Base-by-base conservation (phyloP, 2,888 invertebrate genomes). In the Thymelicus lineola region DNA sequence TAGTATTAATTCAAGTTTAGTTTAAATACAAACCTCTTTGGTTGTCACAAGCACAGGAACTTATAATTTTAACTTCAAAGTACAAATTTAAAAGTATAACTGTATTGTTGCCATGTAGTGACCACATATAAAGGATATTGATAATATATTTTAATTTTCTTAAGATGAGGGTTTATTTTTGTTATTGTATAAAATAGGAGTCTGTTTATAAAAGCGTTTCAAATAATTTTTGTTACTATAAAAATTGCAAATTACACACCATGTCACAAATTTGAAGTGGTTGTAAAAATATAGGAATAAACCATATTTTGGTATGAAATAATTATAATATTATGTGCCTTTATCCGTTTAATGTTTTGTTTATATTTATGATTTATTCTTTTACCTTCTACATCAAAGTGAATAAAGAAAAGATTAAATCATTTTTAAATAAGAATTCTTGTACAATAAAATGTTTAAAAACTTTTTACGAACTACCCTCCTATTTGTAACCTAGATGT, bases 61-160 rank as follows among this genome's bases (percentile, higher is more conserved):
- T 68, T 60, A 55, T 61, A n/a, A 67, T 70, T 20, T 45, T 74
- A 77, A 75, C 79, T 78, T 80, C 76, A 77, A 82, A 88, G 89
- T 89, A 89, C 88, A 88, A 89, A 89, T 72, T 82, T 80, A 80
- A 79, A 79, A 80, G 72, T 82, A 82, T 79, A 80, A 76, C 71
- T 78, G 64, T 78, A 81, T 79, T 79, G 85, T 86, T 89, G 90
- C 90, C 89, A 90, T 90, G 86, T 83, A 82, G 83, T 20, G 50
- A 61, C 60, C 67, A 61, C 82, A 83, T 79, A 71, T 28, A 57
- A 69, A 69, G 55, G 42, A 28, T 58, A 62, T 45, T 69, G 36
- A 58, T 63, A 58, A 57, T 65, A 66, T 14, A 42, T 62, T 61
- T 57, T 42, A 65, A 53, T 14, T 64, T 58, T 36, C 58, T 50